phyloP scores from a whole-genome alignment of 92 coral and sea anemone genomes.

The Parazoanthus darwini region DNA sequence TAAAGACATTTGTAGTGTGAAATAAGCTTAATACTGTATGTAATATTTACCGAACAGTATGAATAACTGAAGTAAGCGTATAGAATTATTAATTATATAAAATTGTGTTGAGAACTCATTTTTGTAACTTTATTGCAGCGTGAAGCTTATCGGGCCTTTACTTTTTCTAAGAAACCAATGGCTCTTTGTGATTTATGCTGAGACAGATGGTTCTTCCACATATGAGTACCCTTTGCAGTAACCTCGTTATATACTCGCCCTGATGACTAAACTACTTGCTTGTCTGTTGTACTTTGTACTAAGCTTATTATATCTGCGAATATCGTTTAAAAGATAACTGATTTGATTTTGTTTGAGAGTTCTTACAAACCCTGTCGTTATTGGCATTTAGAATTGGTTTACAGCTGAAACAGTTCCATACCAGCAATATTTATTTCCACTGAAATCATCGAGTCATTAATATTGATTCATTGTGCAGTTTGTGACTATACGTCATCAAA shows the following conservation, averaged over 20 bases:
- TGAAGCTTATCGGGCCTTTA: not conserved
- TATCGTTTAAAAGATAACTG: not conserved
- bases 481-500: conserved; percentile 1
- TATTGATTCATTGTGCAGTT: not conserved
- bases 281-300: not conserved
- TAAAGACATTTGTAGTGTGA: too few relatives aligned
- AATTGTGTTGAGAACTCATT: too few relatives aligned
- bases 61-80: not conserved
- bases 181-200: not conserved
- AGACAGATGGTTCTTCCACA: not conserved
- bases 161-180: not conserved
- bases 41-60: not conserved
- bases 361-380: not conserved
- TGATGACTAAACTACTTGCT: not conserved
- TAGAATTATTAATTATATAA: too few relatives aligned
- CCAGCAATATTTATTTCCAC: not conserved
- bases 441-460: conserved; percentile 8
- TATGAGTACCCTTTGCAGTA: not conserved
- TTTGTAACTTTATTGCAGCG: not conserved
- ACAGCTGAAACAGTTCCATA: not conserved
- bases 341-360: not conserved
- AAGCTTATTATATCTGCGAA: not conserved
- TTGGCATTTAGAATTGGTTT: not conserved
- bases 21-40: not conserved
- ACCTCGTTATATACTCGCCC: not conserved